Evolutionary conservation across 1,140 invertebrate species (phyloP).

Genomic region (Pectinophora gossypiella): DNA sequence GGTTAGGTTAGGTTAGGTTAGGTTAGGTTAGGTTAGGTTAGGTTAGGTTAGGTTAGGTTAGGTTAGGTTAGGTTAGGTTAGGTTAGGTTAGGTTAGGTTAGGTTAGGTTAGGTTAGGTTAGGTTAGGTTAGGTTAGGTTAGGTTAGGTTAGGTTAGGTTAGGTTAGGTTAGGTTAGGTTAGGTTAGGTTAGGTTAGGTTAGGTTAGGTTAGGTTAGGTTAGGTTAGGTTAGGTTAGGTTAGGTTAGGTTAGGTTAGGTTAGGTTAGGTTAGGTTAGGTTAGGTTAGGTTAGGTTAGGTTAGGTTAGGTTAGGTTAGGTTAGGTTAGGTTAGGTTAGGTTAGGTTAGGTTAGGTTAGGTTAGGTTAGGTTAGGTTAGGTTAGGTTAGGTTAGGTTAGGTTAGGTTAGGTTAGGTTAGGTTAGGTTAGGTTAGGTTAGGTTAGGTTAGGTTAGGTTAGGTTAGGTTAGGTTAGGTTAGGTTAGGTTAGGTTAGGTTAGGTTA

Average conservation of each 20-base stretch:
- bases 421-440: slow-evolving; percentile 15
- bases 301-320: slow-evolving; percentile 10
- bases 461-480: slow-evolving; percentile 14
- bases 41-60: slow-evolving; percentile 11
- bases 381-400: slow-evolving; percentile 19
- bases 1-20: slow-evolving; percentile 12
- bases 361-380: slow-evolving; percentile 13
- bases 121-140: slow-evolving; percentile 16
- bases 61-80: slow-evolving; percentile 3
- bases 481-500: slow-evolving; percentile 12
- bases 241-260: slow-evolving; percentile 17
- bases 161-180: slow-evolving; percentile 9
- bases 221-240: slow-evolving; percentile 17
- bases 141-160: slow-evolving; percentile 16
- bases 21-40: slow-evolving; percentile 10
- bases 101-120: background rate
- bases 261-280: slow-evolving; percentile 11
- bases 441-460: slow-evolving; percentile 19
- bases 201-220: slow-evolving; percentile 7
- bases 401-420: slow-evolving; percentile 23
- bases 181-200: slow-evolving; percentile 10
- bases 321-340: slow-evolving; percentile 9
- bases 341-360: slow-evolving; percentile 12
- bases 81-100: slow-evolving; percentile 6
- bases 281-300: slow-evolving; percentile 9